phyloP scores from a whole-genome alignment of 2,888 invertebrate genomes.

The Neoitamus cyanurus region DNA sequence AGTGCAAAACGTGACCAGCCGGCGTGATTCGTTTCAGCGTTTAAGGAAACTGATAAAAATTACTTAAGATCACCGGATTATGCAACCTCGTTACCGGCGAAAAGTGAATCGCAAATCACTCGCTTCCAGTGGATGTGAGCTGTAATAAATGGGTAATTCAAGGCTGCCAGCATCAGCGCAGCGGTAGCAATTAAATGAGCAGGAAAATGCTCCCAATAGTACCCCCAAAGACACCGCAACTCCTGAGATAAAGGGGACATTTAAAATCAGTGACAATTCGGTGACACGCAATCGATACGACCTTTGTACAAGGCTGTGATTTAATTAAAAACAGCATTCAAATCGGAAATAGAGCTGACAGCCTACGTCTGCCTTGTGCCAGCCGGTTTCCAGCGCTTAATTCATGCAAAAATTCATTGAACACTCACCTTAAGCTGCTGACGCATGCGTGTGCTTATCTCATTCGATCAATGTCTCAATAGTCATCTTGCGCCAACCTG shows the following conservation, averaged over 20 bases:
- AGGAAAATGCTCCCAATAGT: background rate
- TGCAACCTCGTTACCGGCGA: background rate
- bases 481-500: background rate
- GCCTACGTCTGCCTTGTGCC: background rate
- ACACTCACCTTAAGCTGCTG: background rate
- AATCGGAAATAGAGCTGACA: background rate
- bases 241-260: background rate
- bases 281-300: background rate
- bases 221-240: background rate
- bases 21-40: background rate
- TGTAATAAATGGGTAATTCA: background rate
- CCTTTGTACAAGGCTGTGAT: background rate
- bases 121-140: background rate
- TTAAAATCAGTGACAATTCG: background rate
- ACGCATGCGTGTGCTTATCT: conserved; percentile 3
- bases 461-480: background rate
- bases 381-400: background rate
- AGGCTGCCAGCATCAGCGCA: background rate
- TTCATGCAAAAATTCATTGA: conserved; percentile 17
- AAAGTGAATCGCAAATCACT: background rate
- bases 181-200: background rate
- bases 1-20: conserved; percentile 12
- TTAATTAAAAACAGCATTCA: background rate
- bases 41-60: conserved; percentile 24
- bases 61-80: conserved; percentile 15